These are phyloP conservation scores for Turnix velox DNA, from an alignment of 2,113 vertebrate species.

Conservation along the genomic window DNA sequence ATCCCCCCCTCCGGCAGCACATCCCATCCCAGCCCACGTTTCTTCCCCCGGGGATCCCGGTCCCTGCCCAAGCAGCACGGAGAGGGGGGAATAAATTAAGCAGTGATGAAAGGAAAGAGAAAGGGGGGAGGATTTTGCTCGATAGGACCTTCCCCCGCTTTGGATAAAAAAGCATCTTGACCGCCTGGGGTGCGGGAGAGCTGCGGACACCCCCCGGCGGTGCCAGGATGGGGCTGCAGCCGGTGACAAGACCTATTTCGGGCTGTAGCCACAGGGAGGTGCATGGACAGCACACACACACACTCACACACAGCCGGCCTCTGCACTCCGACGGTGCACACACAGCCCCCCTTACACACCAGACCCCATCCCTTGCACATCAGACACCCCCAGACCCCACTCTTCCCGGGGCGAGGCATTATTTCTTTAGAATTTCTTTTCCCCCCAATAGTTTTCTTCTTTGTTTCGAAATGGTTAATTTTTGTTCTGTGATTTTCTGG, in stretches of 20 bases:
- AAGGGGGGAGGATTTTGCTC: background rate
- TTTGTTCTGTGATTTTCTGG: background rate
- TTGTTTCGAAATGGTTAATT: accelerated
- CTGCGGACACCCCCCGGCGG: accelerated
- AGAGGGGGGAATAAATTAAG: conserved; percentile 40
- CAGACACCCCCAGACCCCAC: accelerated
- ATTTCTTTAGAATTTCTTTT: accelerated
- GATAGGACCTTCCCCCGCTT: background rate
- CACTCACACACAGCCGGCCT: too few species aligned
- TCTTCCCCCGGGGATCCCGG: background rate
- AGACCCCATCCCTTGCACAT: too few species aligned
- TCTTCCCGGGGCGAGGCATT: background rate
- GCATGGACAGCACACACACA: too few species aligned
- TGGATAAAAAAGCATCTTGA: background rate
- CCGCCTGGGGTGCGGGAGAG: background rate
- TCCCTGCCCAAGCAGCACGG: background rate
- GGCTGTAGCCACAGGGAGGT: conserved; percentile 37
- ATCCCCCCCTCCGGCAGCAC: background rate
- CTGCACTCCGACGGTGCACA: too few species aligned
- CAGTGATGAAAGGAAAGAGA: background rate
- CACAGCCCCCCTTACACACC: background rate
- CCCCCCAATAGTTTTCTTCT: background rate
- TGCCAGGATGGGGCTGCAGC: background rate
- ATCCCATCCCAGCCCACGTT: background rate
- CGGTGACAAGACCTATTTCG: background rate